These are phyloP conservation scores for Toxostoma redivivum DNA, from an alignment of 2,113 vertebrate species.

Conservation along the genomic window DNA sequence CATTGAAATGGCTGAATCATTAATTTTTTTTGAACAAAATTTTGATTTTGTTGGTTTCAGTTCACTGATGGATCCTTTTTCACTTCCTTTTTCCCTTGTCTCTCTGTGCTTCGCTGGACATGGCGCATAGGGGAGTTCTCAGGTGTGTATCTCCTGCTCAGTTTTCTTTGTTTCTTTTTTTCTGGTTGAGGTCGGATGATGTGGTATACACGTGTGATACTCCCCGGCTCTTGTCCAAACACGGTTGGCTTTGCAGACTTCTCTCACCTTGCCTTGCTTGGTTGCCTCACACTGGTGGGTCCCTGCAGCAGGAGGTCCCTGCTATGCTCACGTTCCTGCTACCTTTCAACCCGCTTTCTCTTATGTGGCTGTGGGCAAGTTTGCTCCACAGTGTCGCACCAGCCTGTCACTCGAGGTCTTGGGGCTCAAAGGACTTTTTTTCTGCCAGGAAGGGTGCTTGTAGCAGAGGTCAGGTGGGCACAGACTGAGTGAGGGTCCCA, in stretches of 20 bases:
- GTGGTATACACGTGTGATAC: slow-evolving; percentile 62
- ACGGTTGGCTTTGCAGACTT: slow-evolving; percentile 42
- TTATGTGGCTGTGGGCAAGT: neutral
- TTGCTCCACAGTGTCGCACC: neutral
- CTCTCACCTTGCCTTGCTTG: neutral
- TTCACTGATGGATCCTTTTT: slow-evolving; percentile 83
- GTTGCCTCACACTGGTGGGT: neutral
- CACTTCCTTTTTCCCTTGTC: slow-evolving; percentile 68
- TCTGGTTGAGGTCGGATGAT: neutral
- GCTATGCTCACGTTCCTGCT: slow-evolving; percentile 27
- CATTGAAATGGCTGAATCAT: slow-evolving; percentile 65
- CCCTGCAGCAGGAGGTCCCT: neutral
- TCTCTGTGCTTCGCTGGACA: slow-evolving; percentile 86
- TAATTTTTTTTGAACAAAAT: slow-evolving; percentile 56
- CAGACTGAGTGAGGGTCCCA: neutral
- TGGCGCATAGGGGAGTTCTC: slow-evolving; percentile 95
- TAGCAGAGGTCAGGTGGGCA: neutral
- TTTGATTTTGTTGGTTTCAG: slow-evolving; percentile 72
- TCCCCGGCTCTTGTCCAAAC: slow-evolving; percentile 61
- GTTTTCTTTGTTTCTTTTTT: slow-evolving; percentile 61
- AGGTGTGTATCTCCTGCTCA: slow-evolving; percentile 91
- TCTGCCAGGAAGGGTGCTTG: neutral
- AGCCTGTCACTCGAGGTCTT: neutral
- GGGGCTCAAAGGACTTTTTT: neutral
- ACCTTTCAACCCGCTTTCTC: neutral